Base-by-base conservation (phyloP, 92 coral and sea anemone genomes). In the Siderastrea siderea region DNA sequence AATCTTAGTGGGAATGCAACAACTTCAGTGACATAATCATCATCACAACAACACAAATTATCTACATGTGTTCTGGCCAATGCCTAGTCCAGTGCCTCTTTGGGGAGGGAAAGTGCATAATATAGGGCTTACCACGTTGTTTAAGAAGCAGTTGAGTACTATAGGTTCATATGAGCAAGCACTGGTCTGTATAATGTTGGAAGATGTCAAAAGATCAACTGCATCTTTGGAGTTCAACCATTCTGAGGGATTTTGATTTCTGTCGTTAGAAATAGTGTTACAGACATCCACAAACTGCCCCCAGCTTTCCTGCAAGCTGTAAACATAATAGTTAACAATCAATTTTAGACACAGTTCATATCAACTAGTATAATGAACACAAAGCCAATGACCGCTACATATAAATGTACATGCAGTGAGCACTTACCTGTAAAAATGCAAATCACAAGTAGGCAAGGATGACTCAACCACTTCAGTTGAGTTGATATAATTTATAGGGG, bases 141-240 rank as follows among this genome's bases (percentile, higher is more conserved):
- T 95, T 16, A 95, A 83, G 91, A 95, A 95, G 84, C 98, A 95
- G 85, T 95, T 95, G 48, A 95, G 81, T 58, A 87, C 96, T 65
- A 95, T 95, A 9, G 96, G 98, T 58, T 95, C 96, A 67, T 94
- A 90, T 1, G 91, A 48, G 66, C 98, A 95, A 64, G 88, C 68
- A 58, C 81, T 91, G 17, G 92, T 62, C 61, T 88, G 89, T 38
- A 88, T 78, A 77, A 87, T 55, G 45, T 84, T 86, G 53, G 92
- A 81, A 15, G 89, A 80, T 1, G 90, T 73, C 73, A 93, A 59
- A 46, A 95, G 87, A 58, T 89, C 93, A 68, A 93, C 90, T 51
- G 96, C 96, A 12, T 91, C 93, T 71, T 91, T 72, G 53, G 96
- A 67, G 45, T 78, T 91, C 61, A 91, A 50, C 82, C 88, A 80